phyloP scores from a whole-genome alignment of 2,113 vertebrate species.

The Podarcis muralis region DNA sequence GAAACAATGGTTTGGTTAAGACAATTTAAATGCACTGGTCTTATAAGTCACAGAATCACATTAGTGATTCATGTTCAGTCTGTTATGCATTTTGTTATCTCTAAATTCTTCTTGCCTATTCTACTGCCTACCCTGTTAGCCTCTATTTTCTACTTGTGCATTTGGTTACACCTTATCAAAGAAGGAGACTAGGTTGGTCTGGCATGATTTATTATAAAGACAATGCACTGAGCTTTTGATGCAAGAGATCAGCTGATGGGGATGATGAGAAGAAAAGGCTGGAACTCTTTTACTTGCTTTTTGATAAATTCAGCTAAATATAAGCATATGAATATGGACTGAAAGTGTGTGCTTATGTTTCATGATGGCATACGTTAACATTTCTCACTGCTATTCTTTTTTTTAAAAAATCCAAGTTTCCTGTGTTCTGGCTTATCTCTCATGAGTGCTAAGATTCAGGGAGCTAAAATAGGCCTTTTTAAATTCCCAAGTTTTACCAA shows the following conservation, averaged over 20 bases:
- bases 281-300: background rate
- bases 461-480: background rate
- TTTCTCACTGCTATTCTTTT: background rate
- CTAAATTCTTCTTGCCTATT: conserved; percentile 4
- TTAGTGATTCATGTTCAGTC: conserved; percentile 9
- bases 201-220: conserved; percentile 8
- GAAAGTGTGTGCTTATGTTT: background rate
- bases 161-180: conserved; percentile 8
- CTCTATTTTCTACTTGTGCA: background rate
- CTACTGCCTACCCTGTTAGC: background rate
- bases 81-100: conserved; percentile 22
- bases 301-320: background rate
- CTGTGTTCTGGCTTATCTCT: background rate
- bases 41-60: background rate
- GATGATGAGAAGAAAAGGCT: background rate
- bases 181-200: background rate
- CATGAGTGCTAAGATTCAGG: background rate
- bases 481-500: background rate
- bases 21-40: background rate
- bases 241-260: background rate
- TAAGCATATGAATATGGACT: background rate
- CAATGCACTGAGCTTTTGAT: background rate
- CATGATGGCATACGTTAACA: background rate
- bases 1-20: background rate
- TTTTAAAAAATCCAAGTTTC: too few relatives aligned